Conservation (phyloP, 2,888 invertebrate species). For the Agrotis segetum region DNA sequence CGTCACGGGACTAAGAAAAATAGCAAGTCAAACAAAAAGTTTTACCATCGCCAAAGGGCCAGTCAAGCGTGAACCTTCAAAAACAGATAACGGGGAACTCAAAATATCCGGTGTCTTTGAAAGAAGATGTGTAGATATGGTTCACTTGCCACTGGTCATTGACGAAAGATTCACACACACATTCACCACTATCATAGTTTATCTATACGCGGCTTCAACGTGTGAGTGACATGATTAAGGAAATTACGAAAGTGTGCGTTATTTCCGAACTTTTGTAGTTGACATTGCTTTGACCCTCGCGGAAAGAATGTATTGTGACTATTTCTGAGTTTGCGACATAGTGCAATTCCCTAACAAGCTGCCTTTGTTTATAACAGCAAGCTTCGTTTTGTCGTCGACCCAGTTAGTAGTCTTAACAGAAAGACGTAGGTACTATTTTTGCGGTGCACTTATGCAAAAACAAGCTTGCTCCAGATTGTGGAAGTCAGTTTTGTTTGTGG, state of each 20-base stretch:
- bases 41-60: conserved; percentile 74
- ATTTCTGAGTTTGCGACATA: conserved; percentile 22
- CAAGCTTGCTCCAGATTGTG: conserved; percentile 72
- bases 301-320: conserved; percentile 27
- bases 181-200: conserved; percentile 1
- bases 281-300: conserved; percentile 24
- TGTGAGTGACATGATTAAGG: conserved; percentile 12
- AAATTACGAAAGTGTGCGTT: conserved; percentile 11
- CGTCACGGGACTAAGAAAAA: conserved; percentile 77
- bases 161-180: conserved; percentile 50
- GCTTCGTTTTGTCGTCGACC: conserved; percentile 70
- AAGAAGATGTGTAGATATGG: conserved; percentile 54
- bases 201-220: neutral
- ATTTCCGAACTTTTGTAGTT: conserved; percentile 23
- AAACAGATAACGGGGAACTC: conserved; percentile 72
- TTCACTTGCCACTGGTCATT: conserved; percentile 56
- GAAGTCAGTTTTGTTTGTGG: conserved; percentile 56
- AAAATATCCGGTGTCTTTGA: conserved; percentile 70
- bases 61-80: conserved; percentile 77
- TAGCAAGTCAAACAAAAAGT: conserved; percentile 76
- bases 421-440: conserved; percentile 68
- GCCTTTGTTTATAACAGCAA: conserved; percentile 73
- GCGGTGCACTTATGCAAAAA: conserved; percentile 74
- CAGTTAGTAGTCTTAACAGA: conserved; percentile 61
- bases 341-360: conserved; percentile 68